Evolutionary conservation across 2,888 invertebrate species (phyloP).

Genomic region (Tuta absoluta): DNA sequence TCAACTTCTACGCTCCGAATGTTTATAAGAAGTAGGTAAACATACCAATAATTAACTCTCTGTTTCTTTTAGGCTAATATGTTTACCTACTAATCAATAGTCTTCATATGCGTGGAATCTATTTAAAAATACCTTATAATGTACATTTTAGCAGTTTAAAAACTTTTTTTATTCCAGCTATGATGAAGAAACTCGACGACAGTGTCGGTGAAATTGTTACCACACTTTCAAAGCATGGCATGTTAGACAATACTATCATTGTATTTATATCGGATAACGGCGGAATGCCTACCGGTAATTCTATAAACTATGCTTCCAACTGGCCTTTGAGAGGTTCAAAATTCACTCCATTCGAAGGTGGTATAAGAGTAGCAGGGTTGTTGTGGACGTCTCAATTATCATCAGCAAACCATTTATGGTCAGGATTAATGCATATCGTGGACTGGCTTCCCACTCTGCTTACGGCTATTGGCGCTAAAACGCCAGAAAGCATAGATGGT

Average conservation of each 20-base stretch:
- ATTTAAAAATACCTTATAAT: too few relatives aligned
- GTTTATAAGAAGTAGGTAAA: too few relatives aligned
- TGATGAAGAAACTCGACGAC: slow-evolving; percentile 91
- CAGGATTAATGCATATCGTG: slow-evolving; percentile 85
- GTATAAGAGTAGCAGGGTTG: slow-evolving; percentile 85
- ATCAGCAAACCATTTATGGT: slow-evolving; percentile 67
- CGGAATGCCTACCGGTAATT: slow-evolving; percentile 86
- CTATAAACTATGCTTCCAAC: slow-evolving; percentile 79
- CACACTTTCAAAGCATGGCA: slow-evolving; percentile 83
- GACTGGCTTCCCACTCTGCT: slow-evolving; percentile 91
- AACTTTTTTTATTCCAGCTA: slow-evolving; percentile 76
- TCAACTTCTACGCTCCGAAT: too few relatives aligned
- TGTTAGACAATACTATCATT: slow-evolving; percentile 91
- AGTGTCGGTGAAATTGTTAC: slow-evolving; percentile 89
- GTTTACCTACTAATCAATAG: too few relatives aligned
- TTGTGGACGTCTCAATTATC: slow-evolving; percentile 81
- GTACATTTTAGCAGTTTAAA: neutral
- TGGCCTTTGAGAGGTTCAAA: neutral
- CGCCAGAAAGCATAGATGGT: slow-evolving; percentile 60
- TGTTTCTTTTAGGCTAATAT: too few relatives aligned
- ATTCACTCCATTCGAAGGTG: too few relatives aligned
- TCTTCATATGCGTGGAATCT: too few relatives aligned
- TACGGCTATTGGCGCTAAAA: slow-evolving; percentile 53
- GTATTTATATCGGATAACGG: slow-evolving; percentile 95
- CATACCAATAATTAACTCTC: too few relatives aligned